These are phyloP conservation scores for Rhinella marina DNA, from an alignment of 2,797 vertebrate genomes.

Conservation along the genomic window DNA sequence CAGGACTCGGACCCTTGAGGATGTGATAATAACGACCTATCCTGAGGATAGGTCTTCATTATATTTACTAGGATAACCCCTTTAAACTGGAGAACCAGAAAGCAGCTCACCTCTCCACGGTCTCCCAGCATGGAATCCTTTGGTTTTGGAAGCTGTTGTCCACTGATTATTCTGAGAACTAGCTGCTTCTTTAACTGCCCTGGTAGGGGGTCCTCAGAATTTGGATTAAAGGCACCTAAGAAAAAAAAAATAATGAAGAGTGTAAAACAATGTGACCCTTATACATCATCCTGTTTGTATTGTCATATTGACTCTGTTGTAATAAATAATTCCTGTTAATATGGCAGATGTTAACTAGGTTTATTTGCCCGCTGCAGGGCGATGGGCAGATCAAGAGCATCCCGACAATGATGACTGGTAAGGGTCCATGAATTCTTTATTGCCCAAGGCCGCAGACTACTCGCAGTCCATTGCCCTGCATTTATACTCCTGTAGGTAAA, in stretches of 20 bases:
- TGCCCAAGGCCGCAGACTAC: neutral
- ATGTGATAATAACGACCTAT: too few species aligned
- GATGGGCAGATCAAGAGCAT: neutral
- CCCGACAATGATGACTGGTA: neutral
- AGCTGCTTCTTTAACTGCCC: conserved; percentile 92
- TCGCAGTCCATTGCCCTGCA: neutral
- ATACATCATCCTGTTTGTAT: too few species aligned
- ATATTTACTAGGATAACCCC: too few species aligned
- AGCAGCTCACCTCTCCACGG: conserved; percentile 87
- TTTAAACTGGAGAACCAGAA: neutral
- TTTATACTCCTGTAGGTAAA: neutral
- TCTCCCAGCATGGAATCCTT: conserved; percentile 96
- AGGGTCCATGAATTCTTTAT: neutral
- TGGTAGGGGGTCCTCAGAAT: conserved; percentile 86
- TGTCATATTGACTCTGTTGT: too few species aligned
- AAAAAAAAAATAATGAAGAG: neutral
- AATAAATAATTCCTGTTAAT: too few species aligned
- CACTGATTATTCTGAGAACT: conserved; percentile 92
- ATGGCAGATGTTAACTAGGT: too few species aligned
- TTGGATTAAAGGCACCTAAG: conserved; percentile 89
- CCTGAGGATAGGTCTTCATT: too few species aligned
- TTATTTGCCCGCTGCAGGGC: too few species aligned
- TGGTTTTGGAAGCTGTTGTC: conserved; percentile 97
- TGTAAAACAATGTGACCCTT: neutral
- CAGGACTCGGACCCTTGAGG: too few species aligned